phyloP scores from a whole-genome alignment of 2,113 vertebrate genomes.

The Phyllostomus hastatus region DNA sequence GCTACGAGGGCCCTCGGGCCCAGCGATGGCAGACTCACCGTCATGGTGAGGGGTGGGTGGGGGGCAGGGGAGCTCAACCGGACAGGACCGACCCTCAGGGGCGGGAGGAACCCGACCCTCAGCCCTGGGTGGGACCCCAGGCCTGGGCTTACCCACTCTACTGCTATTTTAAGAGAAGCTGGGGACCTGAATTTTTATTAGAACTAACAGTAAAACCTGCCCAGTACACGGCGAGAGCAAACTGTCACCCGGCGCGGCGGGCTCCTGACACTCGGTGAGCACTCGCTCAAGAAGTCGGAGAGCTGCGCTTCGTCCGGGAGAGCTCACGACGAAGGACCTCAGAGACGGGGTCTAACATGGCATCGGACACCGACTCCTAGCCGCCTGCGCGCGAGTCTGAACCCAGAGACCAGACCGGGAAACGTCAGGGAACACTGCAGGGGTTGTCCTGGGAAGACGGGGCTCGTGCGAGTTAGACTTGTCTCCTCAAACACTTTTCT shows the following conservation, averaged over 20 bases:
- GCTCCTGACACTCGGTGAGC: too few species aligned
- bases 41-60: too few species aligned
- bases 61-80: neutral
- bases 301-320: neutral
- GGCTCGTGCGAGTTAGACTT: neutral
- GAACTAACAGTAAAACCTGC: neutral
- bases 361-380: neutral
- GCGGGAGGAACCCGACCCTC: neutral
- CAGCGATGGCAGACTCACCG: neutral
- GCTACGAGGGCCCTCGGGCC: neutral
- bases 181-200: neutral
- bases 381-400: neutral
- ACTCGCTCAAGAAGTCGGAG: neutral
- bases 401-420: neutral
- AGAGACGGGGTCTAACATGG: neutral
- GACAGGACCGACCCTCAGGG: neutral
- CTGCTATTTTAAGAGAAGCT: neutral
- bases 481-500: neutral
- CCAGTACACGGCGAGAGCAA: neutral
- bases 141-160: neutral
- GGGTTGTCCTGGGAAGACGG: neutral
- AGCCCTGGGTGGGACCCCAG: neutral
- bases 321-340: neutral
- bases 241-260: accelerated
- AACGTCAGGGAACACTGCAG: neutral